Percentiles rank a stretch among this genome's conserved stretches.
Evolutionary conservation across 2,113 vertebrate genomes (phyloP).

Genomic region (Xiphophorus maculatus): DNA sequence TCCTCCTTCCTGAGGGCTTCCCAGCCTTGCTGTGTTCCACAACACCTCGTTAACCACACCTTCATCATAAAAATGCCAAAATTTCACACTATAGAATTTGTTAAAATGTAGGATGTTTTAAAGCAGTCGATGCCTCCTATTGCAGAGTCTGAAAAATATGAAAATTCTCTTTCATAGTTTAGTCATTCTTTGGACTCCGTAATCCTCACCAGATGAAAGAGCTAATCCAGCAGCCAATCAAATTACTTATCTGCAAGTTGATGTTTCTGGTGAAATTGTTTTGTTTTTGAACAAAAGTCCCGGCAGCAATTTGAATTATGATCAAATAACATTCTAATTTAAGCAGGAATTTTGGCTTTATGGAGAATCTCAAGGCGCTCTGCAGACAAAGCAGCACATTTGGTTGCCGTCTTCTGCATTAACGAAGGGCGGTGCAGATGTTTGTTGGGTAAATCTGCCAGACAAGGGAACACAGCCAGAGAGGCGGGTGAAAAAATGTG

Average conservation of each 20-base stretch:
- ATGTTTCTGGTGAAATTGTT: constrained; percentile 11
- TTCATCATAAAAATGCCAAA: constrained; percentile 11
- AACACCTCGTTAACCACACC: constrained; percentile 25
- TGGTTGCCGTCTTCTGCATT: constrained; percentile 27
- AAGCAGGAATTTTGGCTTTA: constrained; percentile 24
- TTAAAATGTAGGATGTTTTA: constrained; percentile 25
- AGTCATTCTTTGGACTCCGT: constrained; percentile 1
- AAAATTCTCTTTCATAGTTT: constrained; percentile 18
- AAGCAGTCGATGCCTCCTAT: constrained; percentile 9
- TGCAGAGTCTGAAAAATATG: constrained; percentile 5
- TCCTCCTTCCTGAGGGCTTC: constrained; percentile 46
- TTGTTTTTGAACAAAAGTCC: constrained; percentile 30
- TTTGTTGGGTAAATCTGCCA: constrained; percentile 54
- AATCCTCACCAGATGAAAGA: constrained; percentile 24
- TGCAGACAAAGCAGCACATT: constrained; percentile 42
- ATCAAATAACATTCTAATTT: constrained; percentile 46
- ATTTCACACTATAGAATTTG: constrained; percentile 3
- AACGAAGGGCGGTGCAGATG: constrained; percentile 41
- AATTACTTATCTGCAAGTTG: constrained; percentile 18
- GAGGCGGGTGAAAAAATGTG: constrained; percentile 46
- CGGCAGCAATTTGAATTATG: constrained; percentile 23
- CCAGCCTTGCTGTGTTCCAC: constrained; percentile 52
- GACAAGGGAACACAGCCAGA: constrained; percentile 43
- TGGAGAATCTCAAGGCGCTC: constrained; percentile 14
- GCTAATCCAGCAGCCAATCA: constrained; percentile 17